These are phyloP conservation scores for Heterochromis multidens DNA, from an alignment of 2,113 vertebrate genomes.

Conservation along the genomic window DNA sequence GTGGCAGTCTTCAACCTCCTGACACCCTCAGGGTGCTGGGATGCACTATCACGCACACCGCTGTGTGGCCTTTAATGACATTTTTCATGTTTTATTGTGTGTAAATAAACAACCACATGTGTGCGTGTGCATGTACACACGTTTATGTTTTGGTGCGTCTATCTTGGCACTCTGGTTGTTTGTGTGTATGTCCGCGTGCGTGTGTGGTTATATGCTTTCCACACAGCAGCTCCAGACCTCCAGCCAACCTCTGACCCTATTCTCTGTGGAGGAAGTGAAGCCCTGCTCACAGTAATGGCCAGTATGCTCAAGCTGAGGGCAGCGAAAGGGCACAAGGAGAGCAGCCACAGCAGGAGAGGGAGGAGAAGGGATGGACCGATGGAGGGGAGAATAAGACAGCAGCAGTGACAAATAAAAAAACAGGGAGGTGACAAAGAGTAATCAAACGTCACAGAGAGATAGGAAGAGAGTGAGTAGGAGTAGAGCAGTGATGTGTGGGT, in stretches of 20 bases:
- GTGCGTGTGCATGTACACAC: not conserved
- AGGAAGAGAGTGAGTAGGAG: not conserved
- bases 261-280: slow-evolving; percentile 44
- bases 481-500: slow-evolving; percentile 5
- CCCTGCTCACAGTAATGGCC: slow-evolving; percentile 44
- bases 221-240: slow-evolving; percentile 50
- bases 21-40: slow-evolving; percentile 51
- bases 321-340: slow-evolving; percentile 35
- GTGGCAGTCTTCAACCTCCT: slow-evolving; percentile 18
- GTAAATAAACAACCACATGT: slow-evolving; percentile 43
- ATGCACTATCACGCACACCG: slow-evolving; percentile 70
- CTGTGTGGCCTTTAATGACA: slow-evolving; percentile 79
- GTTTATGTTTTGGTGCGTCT: slow-evolving; percentile 8
- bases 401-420: not conserved
- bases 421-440: slow-evolving; percentile 15
- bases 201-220: not conserved
- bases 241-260: slow-evolving; percentile 56
- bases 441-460: not conserved
- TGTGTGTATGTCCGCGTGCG: slow-evolving; percentile 19
- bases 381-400: not conserved
- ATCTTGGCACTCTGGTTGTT: not conserved
- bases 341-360: slow-evolving; percentile 26
- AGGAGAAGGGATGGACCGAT: not conserved
- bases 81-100: slow-evolving; percentile 61
- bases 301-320: slow-evolving; percentile 24